These are phyloP conservation scores for Xestia ashworthii DNA, from an alignment of 2,888 invertebrate species.

Conservation along the genomic window DNA sequence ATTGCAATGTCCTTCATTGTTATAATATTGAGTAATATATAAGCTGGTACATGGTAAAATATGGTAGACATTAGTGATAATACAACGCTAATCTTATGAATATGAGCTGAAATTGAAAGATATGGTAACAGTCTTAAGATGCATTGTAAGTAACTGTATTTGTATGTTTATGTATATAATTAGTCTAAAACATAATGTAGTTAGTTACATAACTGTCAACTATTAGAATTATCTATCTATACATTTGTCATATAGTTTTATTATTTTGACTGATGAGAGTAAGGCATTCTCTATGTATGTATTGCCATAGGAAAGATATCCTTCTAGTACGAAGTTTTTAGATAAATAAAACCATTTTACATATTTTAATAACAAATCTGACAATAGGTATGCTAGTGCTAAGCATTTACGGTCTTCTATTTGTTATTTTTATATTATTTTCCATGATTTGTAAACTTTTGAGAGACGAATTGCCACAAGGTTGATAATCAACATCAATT, in stretches of 20 bases:
- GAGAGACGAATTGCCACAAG: conserved; percentile 88
- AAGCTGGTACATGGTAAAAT: conserved; percentile 57
- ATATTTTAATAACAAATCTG: conserved; percentile 70
- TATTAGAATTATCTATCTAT: conserved; percentile 59
- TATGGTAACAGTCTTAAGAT: conserved; percentile 70
- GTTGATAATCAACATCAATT: conserved; percentile 91
- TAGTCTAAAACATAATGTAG: conserved; percentile 61
- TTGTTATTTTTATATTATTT: conserved; percentile 62
- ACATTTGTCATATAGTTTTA: conserved; percentile 46
- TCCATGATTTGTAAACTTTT: conserved; percentile 88
- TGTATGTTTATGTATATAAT: conserved; percentile 66
- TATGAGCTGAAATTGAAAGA: conserved; percentile 84
- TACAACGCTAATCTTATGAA: conserved; percentile 89
- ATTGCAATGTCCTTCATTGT: conserved; percentile 49
- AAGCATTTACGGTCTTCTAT: conserved; percentile 63
- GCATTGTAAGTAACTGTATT: conserved; percentile 66
- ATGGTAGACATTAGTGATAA: conserved; percentile 71
- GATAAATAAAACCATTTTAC: conserved; percentile 52
- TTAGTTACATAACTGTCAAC: conserved; percentile 58
- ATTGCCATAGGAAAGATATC: conserved; percentile 30
- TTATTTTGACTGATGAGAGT: conserved; percentile 54
- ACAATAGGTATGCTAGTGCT: conserved; percentile 82
- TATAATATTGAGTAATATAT: conserved; percentile 55
- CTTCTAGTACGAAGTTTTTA: conserved; percentile 56
- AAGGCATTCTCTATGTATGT: conserved; percentile 31